A percentile compares a stretch with the other conserved stretches of the same genome.
Conservation (phyloP, 1,140 invertebrate genomes). For the Ceratosolen fusciceps region DNA sequence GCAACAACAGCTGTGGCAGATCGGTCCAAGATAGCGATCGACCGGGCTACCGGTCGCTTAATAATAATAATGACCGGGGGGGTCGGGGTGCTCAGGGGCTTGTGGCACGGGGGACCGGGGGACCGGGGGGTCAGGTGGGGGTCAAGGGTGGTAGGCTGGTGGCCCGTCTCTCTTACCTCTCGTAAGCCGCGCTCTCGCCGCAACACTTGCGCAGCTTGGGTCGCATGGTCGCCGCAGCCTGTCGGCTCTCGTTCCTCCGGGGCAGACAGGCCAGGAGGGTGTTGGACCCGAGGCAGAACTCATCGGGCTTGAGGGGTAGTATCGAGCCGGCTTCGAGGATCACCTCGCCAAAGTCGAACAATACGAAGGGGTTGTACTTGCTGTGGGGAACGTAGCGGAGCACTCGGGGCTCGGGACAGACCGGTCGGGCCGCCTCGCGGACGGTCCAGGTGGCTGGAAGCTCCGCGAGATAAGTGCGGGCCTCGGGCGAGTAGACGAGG, state of each 20-base stretch:
- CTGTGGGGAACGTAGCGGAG: constrained; percentile 62
- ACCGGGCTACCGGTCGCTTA: too few relatives aligned
- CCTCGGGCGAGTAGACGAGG: constrained; percentile 71
- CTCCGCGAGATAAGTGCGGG: constrained; percentile 55
- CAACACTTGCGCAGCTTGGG: constrained; percentile 73
- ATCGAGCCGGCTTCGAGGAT: constrained; percentile 64
- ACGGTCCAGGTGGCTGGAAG: constrained; percentile 71
- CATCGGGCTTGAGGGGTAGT: constrained; percentile 62
- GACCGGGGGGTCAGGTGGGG: background rate
- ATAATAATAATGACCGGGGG: too few relatives aligned
- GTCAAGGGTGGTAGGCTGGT: background rate
- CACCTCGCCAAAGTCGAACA: constrained; percentile 74
- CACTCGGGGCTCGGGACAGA: constrained; percentile 63
- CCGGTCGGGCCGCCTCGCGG: constrained; percentile 59
- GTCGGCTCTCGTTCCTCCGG: constrained; percentile 58
- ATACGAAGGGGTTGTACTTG: constrained; percentile 61
- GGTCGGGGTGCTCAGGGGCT: too few relatives aligned
- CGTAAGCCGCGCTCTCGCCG: constrained; percentile 73
- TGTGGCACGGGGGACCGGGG: background rate
- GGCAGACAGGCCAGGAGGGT: constrained; percentile 74
- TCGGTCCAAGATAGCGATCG: too few relatives aligned
- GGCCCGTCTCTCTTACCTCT: constrained; percentile 45
- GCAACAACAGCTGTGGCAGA: too few relatives aligned
- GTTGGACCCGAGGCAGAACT: constrained; percentile 75
- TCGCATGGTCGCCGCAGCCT: constrained; percentile 67